Base-by-base conservation (phyloP, 2,888 invertebrate genomes). In the Microchrysa polita region DNA sequence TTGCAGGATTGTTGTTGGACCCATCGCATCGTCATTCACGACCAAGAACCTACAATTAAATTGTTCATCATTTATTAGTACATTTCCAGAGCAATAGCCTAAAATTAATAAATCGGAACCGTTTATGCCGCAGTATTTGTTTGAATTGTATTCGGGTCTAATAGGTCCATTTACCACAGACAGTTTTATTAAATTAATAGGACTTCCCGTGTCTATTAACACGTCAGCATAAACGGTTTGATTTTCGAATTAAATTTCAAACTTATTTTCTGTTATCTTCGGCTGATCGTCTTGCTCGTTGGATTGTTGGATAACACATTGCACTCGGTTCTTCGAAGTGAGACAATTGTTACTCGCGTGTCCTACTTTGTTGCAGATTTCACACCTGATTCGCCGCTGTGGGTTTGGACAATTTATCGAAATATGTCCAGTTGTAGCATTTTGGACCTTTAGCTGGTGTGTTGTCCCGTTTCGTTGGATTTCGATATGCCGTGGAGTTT, bases 191-290 rank as follows among this genome's bases (percentile, higher is more conserved):
- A 52, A 52, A 52, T 52, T 52, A 5, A 52, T 52, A 5, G 52
- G 52, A 52, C 52, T 52, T 52, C 52, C 52, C 5, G 52, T 52
- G 52, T 52, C 52, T 52, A 52, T 12, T 52, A 52, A 12, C 2
- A 52, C 52, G 52, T 52, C 52, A 5, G 52, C 52, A 2, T 9
- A 52, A 52, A 52, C 10, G 52, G 52, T 9, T 4, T 52, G 52
- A 52, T 14, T 7, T 7, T 34, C 7, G 52, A 52, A 52, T n/a
- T 5, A 5, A 52, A 52, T 52, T 52, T 52, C 5, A 52, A 4
- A 14, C 14, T 52, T 52, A 16, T 52, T 52, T 4, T 5, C 52
- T 5, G 52, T 52, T n/a, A n/a, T n/a, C n/a, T n/a, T n/a, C n/a
- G n/a, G n/a, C n/a, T n/a, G n/a, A n/a, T 52, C 10, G 10, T 52